Evolutionary conservation across 2,888 invertebrate species (phyloP).

Genomic region (Caenorhabditis imperialis): DNA sequence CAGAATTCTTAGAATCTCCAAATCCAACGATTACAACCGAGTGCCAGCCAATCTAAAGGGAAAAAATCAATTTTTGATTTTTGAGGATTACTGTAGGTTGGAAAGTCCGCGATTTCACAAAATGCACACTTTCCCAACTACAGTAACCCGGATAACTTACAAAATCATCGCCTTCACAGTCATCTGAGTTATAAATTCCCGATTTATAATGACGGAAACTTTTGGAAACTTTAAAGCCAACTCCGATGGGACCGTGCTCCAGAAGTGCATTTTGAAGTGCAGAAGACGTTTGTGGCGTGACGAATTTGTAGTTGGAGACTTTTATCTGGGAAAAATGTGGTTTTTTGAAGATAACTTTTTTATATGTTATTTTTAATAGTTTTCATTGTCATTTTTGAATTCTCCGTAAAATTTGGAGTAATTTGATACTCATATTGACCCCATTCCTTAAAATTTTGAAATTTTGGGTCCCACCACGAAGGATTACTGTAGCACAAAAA

Average conservation of each 20-base stretch:
- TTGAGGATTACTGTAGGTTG: background rate
- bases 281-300: constrained; percentile 6
- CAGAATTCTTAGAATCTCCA: constrained; percentile 17
- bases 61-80: background rate
- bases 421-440: no score
- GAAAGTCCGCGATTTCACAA: constrained; percentile 2
- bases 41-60: constrained; percentile 26
- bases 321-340: no score
- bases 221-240: constrained; percentile 33
- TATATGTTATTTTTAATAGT: no score
- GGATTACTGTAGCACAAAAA: no score
- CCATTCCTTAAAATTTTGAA: no score
- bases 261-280: constrained; percentile 13
- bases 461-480: no score
- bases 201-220: constrained; percentile 32
- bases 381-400: no score
- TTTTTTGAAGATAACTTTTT: no score
- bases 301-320: constrained; percentile 12
- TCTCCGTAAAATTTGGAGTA: no score
- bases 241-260: constrained; percentile 10
- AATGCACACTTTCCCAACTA: background rate
- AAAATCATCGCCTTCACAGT: constrained; percentile 14
- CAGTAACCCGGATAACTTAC: no score
- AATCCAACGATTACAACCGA: constrained; percentile 16
- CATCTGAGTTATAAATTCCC: constrained; percentile 8